Evolutionary conservation across 2,888 invertebrate genomes (phyloP), one percentile per base, ranked within the genome.

Genomic region (Cataglyphis livida): DNA sequence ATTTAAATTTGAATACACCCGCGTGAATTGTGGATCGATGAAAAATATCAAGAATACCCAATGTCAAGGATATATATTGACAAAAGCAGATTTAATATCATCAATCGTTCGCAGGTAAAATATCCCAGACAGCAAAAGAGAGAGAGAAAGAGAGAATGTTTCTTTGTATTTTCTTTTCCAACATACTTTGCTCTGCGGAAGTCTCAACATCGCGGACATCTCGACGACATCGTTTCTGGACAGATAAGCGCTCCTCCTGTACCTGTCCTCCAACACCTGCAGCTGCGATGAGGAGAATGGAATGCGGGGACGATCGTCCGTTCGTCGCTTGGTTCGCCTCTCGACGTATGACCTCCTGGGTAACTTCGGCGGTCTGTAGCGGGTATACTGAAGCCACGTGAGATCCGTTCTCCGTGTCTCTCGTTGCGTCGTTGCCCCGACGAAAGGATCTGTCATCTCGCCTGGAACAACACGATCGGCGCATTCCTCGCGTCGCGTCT

Each of bases 221-320:
- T 96, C 95, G 0, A 95, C 94, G 25, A 97, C 96, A 84, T 97
- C 97, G 51, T 96, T 96, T 86, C 97, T 96, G 54, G 97, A 96
- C 0, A 97, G 95, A 93, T 97, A 97, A 48, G 97, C 96, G 32
- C 96, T 96, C 48, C 95, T 95, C 48, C 95, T 95, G 92, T 97
- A 97, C 87, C 96, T 97, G 21, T 96, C 96, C 94, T 97, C 97
- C 87, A 97, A 93, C 83, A 96, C 95, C 15, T 96, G 95, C 44
- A 97, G 95, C 94, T 97, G 97, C 81, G 96, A 95, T 3, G 96
- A 96, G 12, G 97, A 96, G 94, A 97, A 97, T 3, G 97, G 97
- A 91, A 97, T 97, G 70, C 97, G 91, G 0, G 94, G 94, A 87
- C 94, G 92, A 5, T 93, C 90, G 1, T 94, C 94, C 0, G 92